phyloP scores from a whole-genome alignment of 2,888 invertebrate species.

The Zygothrica quintamaculata region DNA sequence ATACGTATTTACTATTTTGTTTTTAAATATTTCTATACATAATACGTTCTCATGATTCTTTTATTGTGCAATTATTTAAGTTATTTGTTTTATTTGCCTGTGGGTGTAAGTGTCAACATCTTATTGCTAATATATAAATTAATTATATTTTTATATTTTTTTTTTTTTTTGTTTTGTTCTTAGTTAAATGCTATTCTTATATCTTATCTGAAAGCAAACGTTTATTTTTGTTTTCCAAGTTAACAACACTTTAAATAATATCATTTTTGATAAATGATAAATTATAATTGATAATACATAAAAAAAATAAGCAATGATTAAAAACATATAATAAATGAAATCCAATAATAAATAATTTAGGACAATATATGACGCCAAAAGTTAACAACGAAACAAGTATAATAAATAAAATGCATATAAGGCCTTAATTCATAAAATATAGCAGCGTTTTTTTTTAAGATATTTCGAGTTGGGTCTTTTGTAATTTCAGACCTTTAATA shows the following conservation, averaged over 20 bases:
- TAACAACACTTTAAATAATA: conserved; percentile 57
- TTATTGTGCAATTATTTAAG: conserved; percentile 38
- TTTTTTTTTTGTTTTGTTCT: conserved; percentile 22
- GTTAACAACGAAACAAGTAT: conserved; percentile 40
- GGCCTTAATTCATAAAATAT: conserved; percentile 14
- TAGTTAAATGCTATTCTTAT: conserved; percentile 70
- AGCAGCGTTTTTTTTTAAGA: conserved; percentile 17
- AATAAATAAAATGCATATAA: conserved; percentile 44
- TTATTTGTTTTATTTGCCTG: conserved; percentile 25
- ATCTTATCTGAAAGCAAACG: conserved; percentile 62
- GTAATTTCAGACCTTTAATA: conserved; percentile 4
- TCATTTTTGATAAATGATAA: conserved; percentile 18
- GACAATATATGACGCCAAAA: conserved; percentile 18
- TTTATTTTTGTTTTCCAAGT: conserved; percentile 46
- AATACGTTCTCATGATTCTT: conserved; percentile 20
- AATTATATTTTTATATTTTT: conserved; percentile 24
- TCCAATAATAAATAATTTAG: conserved; percentile 43
- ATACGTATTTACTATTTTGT: conserved; percentile 46
- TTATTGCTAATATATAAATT: conserved; percentile 57
- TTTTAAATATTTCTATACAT: conserved; percentile 33
- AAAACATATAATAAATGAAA: conserved; percentile 17
- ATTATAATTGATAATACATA: conserved; percentile 20
- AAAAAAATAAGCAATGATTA: conserved; percentile 24
- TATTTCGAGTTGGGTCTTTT: conserved; percentile 55
- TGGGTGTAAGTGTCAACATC: conserved; percentile 30